Base-by-base conservation (phyloP, 2,888 invertebrate genomes). In the Ormyrus thymus region DNA sequence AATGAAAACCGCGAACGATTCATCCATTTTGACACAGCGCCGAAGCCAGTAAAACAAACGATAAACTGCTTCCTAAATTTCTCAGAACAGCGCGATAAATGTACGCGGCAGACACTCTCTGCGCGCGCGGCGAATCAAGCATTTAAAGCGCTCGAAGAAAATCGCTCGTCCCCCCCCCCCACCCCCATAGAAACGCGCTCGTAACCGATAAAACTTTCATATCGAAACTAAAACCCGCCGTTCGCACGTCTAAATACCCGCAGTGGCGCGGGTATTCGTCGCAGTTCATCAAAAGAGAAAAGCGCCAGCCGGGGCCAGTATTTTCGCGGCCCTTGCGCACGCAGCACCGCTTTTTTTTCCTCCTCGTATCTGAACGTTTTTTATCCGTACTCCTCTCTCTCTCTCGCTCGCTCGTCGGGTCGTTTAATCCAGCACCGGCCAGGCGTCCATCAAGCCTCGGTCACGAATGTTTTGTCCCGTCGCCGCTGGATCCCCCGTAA, bases 391-490 rank as follows among this genome's bases (percentile, higher is more conserved):
- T 1, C 65, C 66, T 81, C 82, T 81, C 70, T 64, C 56, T 68
- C 53, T 13, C 58, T 51, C 62, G 61, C 59, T 76, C 59, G 61
- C 68, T 72, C 58, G 55, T 71, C 64, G 83, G 82, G 84, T 83
- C 86, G 85, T 87, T 88, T 88, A 88, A 88, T 88, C 88, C 87
- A 86, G 86, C 86, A 85, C 85, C 84, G 84, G 68, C 61, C 56
- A 86, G 84, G 87, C 89, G 88, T 89, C 87, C 88, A 88, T 88
- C 87, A 88, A 87, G 86, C 84, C 82, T 65, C 83, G 85, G 85
- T 85, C 85, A 86, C 86, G 85, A 88, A 89, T 88, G 89, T 89
- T 87, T 89, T 88, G 88, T 89, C 87, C 87, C 81, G 78, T 81
- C 84, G 85, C 85, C 83, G 84, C 83, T 82, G 86, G 85, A 85